Evolutionary conservation across 1,140 invertebrate genomes (phyloP), one percentile per base, ranked within the genome.

Genomic region (Plodia interpunctella): DNA sequence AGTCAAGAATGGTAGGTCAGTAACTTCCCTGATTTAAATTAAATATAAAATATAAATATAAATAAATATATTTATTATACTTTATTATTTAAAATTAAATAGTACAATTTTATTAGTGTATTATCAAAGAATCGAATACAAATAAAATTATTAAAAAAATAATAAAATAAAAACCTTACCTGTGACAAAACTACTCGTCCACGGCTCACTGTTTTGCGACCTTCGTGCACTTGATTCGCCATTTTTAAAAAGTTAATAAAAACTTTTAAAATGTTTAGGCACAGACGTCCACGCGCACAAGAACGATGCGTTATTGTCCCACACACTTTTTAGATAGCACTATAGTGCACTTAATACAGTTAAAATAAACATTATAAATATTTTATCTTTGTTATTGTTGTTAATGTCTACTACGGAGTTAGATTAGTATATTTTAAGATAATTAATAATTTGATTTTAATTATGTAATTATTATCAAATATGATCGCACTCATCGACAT

Each of bases 141-240:
- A n/a, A n/a, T n/a, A n/a, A n/a, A n/a, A n/a, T n/a, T n/a, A n/a
- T n/a, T n/a, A 61, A 50, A 20, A 55, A 30, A 44, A 53, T 51
- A 58, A 62, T 51, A 20, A 52, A 52, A 19, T 49, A 65, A n/a
- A n/a, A n/a, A n/a, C n/a, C 72, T 55, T 59, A 77, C 74, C 64
- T 74, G 72, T 59, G 72, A 77, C 19, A 70, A 60, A 19, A 74
- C 57, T 19, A 77, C 63, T 63, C 69, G 62, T 2, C 62, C 19
- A 49, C 74, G 59, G 35, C 72, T 72, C 6, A 77, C 59, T 17
- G 63, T 9, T 51, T 65, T 66, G 18, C 49, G 32, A 17, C 55
- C 64, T 55, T 66, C 66, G 20, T 9, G 18, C 6, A 53, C 58
- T 30, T 57, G 56, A 50, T 55, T 70, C 55, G 59, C 64, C 58